Conservation (phyloP, 1,140 invertebrate species). For the Macrocentrus cingulum region DNA sequence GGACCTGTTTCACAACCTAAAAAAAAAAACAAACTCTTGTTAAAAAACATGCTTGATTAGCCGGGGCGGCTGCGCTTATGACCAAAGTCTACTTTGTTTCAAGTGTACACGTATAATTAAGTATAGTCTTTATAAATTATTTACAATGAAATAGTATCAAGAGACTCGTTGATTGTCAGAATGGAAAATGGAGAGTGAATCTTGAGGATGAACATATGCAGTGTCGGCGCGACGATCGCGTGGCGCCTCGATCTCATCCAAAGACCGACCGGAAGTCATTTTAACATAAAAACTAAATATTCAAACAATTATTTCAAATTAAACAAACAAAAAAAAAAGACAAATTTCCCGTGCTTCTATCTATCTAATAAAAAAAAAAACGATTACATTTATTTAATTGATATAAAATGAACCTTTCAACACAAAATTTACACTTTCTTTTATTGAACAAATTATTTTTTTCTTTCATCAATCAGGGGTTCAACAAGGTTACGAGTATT, state of each 20-base stretch:
- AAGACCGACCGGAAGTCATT: constrained; percentile 15
- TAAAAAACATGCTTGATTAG: constrained; percentile 11
- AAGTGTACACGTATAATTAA: no score
- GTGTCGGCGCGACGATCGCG: constrained; percentile 22
- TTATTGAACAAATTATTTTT: no score
- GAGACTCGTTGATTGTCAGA: constrained; percentile 1
- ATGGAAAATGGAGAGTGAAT: constrained; percentile 20
- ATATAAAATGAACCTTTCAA: no score
- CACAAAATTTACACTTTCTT: no score
- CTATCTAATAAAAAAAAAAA: no score
- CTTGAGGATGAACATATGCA: constrained; percentile 17
- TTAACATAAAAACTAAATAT: background rate
- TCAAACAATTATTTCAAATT: background rate
- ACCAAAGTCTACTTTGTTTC: no score
- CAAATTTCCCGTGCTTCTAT: background rate
- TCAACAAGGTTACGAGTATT: no score
- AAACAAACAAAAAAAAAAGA: constrained; percentile 2
- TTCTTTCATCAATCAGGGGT: no score
- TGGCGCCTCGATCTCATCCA: constrained; percentile 19
- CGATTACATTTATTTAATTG: no score
- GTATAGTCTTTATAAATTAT: background rate
- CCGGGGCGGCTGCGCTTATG: no score
- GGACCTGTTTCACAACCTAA: constrained; percentile 34
- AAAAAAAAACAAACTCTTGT: constrained; percentile 29
- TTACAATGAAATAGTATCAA: background rate